Conservation (phyloP, 2,888 invertebrate genomes). For the Ormyrus nitidulus region DNA sequence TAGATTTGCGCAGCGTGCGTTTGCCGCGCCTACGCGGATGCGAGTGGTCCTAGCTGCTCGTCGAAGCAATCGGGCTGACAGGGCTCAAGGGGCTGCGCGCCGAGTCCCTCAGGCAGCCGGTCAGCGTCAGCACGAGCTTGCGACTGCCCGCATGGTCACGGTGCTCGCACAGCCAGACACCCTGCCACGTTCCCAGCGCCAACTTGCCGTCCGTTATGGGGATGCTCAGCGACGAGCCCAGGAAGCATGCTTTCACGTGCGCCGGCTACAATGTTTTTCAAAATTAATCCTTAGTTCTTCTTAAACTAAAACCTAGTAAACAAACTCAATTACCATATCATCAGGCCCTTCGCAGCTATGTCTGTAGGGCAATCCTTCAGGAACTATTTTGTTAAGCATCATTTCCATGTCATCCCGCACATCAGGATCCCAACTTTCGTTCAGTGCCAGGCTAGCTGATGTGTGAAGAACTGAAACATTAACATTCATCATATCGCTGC, state of each 20-base stretch:
- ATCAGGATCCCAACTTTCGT: constrained; percentile 99
- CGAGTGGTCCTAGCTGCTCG: constrained; percentile 92
- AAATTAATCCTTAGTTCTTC: no score
- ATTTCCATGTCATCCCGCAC: constrained; percentile 99
- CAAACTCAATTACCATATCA: constrained; percentile 88
- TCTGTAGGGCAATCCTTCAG: constrained; percentile 96
- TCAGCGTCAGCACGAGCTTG: constrained; percentile 91
- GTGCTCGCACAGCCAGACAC: constrained; percentile 98
- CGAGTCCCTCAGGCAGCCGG: constrained; percentile 92
- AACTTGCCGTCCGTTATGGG: constrained; percentile 97
- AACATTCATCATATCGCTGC: constrained; percentile 1
- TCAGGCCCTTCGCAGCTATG: constrained; percentile 99
- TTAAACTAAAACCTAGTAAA: neutral
- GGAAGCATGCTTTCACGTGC: constrained; percentile 97
- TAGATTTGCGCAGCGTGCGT: constrained; percentile 73
- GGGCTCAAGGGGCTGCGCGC: constrained; percentile 92
- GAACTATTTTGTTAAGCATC: constrained; percentile 99
- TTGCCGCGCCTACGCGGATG: constrained; percentile 76
- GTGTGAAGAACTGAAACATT: constrained; percentile 93
- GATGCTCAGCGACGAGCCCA: constrained; percentile 95
- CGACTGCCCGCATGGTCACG: constrained; percentile 96
- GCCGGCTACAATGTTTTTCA: constrained; percentile 85
- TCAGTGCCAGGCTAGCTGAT: constrained; percentile 96
- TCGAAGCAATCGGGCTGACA: constrained; percentile 89
- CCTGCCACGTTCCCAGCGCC: constrained; percentile 98